phyloP scores from a whole-genome alignment of 2,113 vertebrate genomes.

The Dolichotis patagonum region DNA sequence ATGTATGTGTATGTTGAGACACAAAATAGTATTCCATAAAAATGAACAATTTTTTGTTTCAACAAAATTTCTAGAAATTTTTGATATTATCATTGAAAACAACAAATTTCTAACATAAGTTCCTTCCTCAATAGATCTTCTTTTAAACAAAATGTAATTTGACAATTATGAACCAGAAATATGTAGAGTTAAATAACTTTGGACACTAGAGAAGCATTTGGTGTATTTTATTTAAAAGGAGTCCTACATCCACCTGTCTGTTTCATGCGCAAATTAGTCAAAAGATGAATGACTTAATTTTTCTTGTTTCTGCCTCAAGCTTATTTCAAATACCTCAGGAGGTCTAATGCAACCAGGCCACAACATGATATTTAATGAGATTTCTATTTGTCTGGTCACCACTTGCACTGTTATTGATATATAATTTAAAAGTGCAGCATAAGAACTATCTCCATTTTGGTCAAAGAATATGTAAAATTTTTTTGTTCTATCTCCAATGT shows the following conservation, averaged over 20 bases:
- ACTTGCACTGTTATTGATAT: neutral
- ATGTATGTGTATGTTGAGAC: neutral
- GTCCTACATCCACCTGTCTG: constrained; percentile 28
- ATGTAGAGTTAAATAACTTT: constrained; percentile 32
- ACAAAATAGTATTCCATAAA: neutral
- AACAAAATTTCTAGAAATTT: neutral
- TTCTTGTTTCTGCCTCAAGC: constrained; percentile 41
- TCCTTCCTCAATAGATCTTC: neutral
- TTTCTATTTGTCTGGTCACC: neutral
- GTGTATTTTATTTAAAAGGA: constrained; percentile 45
- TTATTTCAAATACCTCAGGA: constrained; percentile 58
- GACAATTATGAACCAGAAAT: constrained; percentile 47
- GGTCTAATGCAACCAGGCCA: constrained; percentile 27
- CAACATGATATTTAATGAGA: neutral
- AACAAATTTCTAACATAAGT: neutral
- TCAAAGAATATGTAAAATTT: neutral
- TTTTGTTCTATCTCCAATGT: neutral
- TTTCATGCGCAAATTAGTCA: constrained; percentile 62
- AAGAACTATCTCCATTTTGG: neutral
- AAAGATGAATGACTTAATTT: constrained; percentile 75
- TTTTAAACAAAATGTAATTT: constrained; percentile 60
- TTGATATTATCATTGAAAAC: constrained; percentile 36
- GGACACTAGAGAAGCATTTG: constrained; percentile 48
- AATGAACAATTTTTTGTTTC: neutral
- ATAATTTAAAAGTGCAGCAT: neutral